These are phyloP conservation scores for Egretta garzetta DNA, from an alignment of 2,113 vertebrate genomes.

Conservation along the genomic window DNA sequence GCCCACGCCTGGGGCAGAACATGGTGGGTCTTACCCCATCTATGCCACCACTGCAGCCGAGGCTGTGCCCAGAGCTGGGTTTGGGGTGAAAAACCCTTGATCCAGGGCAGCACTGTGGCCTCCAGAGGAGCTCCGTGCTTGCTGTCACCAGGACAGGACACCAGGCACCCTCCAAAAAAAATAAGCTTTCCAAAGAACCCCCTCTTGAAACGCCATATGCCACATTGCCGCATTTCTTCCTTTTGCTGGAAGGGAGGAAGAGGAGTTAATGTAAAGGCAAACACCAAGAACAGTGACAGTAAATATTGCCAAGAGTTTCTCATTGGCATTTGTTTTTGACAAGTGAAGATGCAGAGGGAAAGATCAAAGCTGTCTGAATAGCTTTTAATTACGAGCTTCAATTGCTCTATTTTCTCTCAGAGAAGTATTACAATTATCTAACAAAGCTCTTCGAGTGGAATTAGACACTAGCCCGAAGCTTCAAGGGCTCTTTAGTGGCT, in stretches of 20 bases:
- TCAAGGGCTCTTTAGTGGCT: neutral
- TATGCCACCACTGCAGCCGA: neutral
- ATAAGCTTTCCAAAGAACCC: neutral
- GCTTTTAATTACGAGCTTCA: slow-evolving; percentile 51
- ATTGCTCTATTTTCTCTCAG: slow-evolving; percentile 41
- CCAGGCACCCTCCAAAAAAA: neutral
- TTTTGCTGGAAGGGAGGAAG: neutral
- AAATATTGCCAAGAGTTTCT: neutral
- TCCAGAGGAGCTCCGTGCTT: neutral
- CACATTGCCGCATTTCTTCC: neutral
- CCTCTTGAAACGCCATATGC: neutral
- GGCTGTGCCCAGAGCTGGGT: neutral
- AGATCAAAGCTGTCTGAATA: slow-evolving; percentile 51
- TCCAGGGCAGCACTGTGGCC: neutral
- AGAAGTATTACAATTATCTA: slow-evolving; percentile 38
- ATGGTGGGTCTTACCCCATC: neutral
- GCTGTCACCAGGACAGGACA: neutral
- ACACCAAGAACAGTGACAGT: neutral
- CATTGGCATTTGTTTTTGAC: neutral
- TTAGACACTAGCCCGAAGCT: neutral
- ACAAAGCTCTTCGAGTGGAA: slow-evolving; percentile 6
- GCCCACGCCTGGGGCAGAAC: neutral
- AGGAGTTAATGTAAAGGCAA: neutral
- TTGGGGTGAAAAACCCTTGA: neutral
- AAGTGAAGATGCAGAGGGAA: neutral